These are phyloP conservation scores for Rhyacichthys aspro DNA, from an alignment of 2,797 vertebrate species.

Conservation along the genomic window DNA sequence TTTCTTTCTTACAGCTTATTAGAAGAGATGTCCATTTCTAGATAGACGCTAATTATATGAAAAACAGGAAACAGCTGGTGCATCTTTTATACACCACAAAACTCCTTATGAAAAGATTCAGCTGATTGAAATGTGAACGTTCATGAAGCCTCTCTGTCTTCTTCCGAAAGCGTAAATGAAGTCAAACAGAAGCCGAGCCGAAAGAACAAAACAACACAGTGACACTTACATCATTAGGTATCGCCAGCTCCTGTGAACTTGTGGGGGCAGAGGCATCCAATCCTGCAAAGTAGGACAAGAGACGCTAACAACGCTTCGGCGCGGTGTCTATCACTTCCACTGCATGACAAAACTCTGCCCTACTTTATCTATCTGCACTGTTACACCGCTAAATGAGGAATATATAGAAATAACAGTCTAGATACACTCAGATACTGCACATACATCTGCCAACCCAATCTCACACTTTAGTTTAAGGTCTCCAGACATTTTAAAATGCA, in stretches of 20 bases:
- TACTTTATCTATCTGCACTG: slow-evolving; percentile 49
- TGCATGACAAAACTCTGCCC: slow-evolving; percentile 44
- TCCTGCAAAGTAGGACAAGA: slow-evolving; percentile 84
- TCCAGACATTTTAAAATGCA: too few relatives aligned
- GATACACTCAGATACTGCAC: not conserved
- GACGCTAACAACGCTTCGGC: slow-evolving; percentile 64
- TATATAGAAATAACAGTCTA: slow-evolving; percentile 23
- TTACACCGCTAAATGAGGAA: slow-evolving; percentile 30
- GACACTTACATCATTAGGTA: slow-evolving; percentile 94
- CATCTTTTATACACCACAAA: not conserved
- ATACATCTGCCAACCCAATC: slow-evolving; percentile 7
- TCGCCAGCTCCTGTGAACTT: slow-evolving; percentile 93
- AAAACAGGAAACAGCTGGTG: not conserved
- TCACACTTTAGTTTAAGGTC: not conserved
- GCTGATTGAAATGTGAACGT: slow-evolving; percentile 3
- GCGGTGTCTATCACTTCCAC: slow-evolving; percentile 58
- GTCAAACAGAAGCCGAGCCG: not conserved
- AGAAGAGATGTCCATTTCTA: too few relatives aligned
- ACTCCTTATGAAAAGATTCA: not conserved
- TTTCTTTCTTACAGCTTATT: too few relatives aligned
- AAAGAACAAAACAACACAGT: slow-evolving; percentile 43
- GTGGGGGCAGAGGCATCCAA: slow-evolving; percentile 87
- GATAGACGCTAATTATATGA: not conserved
- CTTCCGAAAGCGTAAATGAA: slow-evolving; percentile 30
- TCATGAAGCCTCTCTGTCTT: slow-evolving; percentile 2